These are phyloP conservation scores for Ectemnius lituratus DNA, from an alignment of 2,888 invertebrate species.

Conservation along the genomic window DNA sequence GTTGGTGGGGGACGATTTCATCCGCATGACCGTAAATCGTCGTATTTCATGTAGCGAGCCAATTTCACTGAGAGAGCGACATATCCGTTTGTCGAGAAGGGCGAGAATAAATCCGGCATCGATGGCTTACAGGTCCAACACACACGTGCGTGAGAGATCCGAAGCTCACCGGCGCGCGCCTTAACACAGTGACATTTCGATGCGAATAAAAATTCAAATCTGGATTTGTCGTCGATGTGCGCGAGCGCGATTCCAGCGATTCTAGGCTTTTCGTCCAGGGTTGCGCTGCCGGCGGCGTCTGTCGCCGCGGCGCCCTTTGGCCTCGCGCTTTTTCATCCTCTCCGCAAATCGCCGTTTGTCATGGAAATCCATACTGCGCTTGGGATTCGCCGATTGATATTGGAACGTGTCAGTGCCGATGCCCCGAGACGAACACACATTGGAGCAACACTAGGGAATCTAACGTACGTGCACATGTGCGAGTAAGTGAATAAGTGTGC, in stretches of 20 bases:
- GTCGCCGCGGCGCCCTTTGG: background rate
- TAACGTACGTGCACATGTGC: too few relatives aligned
- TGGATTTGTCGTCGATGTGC: conserved; percentile 33
- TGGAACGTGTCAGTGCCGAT: conserved; percentile 30
- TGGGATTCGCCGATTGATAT: conserved; percentile 34
- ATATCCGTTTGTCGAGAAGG: conserved; percentile 10
- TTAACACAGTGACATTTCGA: too few relatives aligned
- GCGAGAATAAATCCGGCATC: conserved; percentile 20
- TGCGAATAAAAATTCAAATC: conserved; percentile 30
- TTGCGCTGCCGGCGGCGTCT: background rate
- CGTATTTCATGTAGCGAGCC: too few relatives aligned
- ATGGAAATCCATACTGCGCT: conserved; percentile 46
- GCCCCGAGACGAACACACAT: conserved; percentile 23
- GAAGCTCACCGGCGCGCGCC: too few relatives aligned
- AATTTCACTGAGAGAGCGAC: conserved; percentile 7
- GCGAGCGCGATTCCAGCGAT: too few relatives aligned
- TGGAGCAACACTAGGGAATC: too few relatives aligned
- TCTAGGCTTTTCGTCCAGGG: conserved; percentile 6
- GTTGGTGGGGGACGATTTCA: too few relatives aligned
- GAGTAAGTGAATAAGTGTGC: background rate
- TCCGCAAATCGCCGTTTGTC: conserved; percentile 56
- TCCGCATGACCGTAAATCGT: too few relatives aligned
- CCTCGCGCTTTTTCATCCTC: conserved; percentile 44
- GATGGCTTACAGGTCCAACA: too few relatives aligned
- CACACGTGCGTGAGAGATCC: too few relatives aligned